phyloP scores from a whole-genome alignment of 2,797 vertebrate genomes.

The Oreortyx pictus region DNA sequence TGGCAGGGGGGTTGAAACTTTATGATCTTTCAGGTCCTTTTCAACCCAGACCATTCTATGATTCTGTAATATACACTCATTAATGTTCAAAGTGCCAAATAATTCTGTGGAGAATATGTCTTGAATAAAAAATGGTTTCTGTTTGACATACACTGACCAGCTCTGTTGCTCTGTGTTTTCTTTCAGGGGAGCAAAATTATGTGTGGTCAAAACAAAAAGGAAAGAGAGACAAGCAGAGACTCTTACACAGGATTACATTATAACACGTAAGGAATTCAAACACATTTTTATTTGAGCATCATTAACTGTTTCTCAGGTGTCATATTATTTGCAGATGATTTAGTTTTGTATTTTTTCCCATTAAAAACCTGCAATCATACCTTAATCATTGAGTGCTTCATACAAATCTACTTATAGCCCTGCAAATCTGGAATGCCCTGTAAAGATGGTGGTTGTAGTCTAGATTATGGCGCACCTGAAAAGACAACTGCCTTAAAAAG shows the following conservation, averaged over 20 bases:
- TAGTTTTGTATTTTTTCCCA: neutral
- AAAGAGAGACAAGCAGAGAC: constrained; percentile 93
- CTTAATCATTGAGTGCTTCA: neutral
- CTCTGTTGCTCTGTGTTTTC: neutral
- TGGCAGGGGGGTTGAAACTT: no score
- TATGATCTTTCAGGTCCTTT: no score
- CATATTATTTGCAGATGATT: neutral
- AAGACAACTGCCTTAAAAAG: neutral
- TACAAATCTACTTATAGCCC: neutral
- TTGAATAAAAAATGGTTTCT: constrained; percentile 29
- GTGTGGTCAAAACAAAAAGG: constrained; percentile 94
- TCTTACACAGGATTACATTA: constrained; percentile 97
- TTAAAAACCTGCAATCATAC: neutral
- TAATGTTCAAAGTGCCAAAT: neutral
- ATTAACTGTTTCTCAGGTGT: neutral
- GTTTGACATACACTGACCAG: constrained; percentile 21
- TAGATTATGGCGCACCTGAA: neutral
- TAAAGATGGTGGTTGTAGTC: neutral
- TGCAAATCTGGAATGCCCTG: neutral
- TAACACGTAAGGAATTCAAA: constrained; percentile 90
- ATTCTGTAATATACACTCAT: neutral
- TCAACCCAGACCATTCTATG: no score
- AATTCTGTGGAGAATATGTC: constrained; percentile 3
- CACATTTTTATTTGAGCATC: neutral
- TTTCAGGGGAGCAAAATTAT: constrained; percentile 93